Conservation (phyloP, 2,888 invertebrate genomes). For the Scaptomyza polygonia region DNA sequence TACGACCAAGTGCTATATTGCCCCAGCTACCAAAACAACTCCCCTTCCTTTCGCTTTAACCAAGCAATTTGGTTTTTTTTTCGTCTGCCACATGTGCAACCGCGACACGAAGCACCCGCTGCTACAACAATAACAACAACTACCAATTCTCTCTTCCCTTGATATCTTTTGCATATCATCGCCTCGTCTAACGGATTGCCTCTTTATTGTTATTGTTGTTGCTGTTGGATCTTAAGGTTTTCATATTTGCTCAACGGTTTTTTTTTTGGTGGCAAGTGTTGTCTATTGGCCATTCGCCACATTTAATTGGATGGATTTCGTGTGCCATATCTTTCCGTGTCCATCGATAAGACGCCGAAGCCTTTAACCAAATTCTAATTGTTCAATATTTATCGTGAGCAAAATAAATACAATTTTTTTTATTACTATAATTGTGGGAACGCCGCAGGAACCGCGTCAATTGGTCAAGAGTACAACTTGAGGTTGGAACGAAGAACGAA, state of each 20-base stretch:
- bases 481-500: background rate
- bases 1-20: slow-evolving; percentile 5
- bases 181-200: slow-evolving; percentile 41
- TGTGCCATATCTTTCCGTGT: slow-evolving; percentile 47
- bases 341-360: slow-evolving; percentile 27
- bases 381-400: slow-evolving; percentile 47
- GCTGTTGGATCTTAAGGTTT: slow-evolving; percentile 21
- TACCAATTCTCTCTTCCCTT: background rate
- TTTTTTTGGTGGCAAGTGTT: slow-evolving; percentile 46
- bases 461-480: background rate
- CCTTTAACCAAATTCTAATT: slow-evolving; percentile 56
- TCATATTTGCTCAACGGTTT: slow-evolving; percentile 51
- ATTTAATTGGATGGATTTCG: slow-evolving; percentile 61
- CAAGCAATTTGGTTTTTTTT: slow-evolving; percentile 8
- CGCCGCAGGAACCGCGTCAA: slow-evolving; percentile 1
- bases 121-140: background rate
- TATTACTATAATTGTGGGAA: slow-evolving; percentile 53
- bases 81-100: slow-evolving; percentile 58
- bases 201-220: slow-evolving; percentile 5
- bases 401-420: slow-evolving; percentile 19
- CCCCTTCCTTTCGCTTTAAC: background rate
- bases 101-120: slow-evolving; percentile 15
- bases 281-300: slow-evolving; percentile 29
- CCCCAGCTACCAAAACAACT: background rate
- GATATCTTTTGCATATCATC: slow-evolving; percentile 70